Evolutionary conservation across 35 echinoderm and acorn worm genomes (phyloP).

Genomic region (Diadema setosum): DNA sequence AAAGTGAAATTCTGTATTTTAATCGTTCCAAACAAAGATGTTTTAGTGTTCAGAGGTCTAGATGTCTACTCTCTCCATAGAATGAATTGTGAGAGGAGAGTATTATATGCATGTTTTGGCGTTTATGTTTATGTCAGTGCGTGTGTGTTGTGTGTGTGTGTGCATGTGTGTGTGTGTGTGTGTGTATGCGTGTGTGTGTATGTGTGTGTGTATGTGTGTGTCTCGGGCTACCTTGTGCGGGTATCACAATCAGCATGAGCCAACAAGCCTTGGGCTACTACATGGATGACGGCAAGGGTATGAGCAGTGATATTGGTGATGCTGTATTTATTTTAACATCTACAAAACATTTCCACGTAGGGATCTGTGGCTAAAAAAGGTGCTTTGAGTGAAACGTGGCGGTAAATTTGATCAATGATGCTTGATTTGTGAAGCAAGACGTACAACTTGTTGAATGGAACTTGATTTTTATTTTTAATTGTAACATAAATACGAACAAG

Average conservation of each 20-base stretch:
- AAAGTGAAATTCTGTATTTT: constrained; percentile 3
- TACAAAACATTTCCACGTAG: not conserved
- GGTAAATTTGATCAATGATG: no score
- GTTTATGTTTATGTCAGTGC: not conserved
- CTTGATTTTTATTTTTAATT: no score
- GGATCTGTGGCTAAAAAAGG: not conserved
- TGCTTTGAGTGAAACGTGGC: not conserved
- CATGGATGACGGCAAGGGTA: not conserved
- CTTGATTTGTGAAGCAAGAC: no score
- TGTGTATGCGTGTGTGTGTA: not conserved
- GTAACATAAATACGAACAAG: no score
- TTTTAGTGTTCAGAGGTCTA: no score
- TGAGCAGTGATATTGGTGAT: not conserved
- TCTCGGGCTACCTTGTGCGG: not conserved
- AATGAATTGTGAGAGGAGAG: not conserved
- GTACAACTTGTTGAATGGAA: no score
- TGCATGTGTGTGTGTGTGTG: not conserved
- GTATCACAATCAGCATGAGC: not conserved
- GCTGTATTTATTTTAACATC: not conserved
- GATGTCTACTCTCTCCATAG: no score
- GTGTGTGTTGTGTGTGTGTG: not conserved
- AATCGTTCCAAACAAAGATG: not conserved
- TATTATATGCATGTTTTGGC: not conserved
- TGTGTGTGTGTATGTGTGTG: not conserved
- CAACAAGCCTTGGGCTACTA: not conserved